These are phyloP conservation scores for Amblyjoppa fuscipennis DNA, from an alignment of 2,888 invertebrate genomes.

Conservation along the genomic window DNA sequence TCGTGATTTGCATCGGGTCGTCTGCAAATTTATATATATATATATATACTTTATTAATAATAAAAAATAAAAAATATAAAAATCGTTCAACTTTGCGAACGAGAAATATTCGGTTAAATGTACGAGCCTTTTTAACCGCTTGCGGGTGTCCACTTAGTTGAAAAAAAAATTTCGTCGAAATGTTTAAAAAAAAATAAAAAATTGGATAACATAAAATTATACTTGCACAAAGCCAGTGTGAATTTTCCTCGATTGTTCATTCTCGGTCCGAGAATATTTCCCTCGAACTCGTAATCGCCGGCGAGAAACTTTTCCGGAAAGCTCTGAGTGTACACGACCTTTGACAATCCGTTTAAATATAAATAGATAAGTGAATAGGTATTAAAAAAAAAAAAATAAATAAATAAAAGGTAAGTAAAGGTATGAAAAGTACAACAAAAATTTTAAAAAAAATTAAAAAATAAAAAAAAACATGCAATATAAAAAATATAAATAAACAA, in stretches of 20 bases:
- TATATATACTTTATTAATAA: conserved; percentile 1
- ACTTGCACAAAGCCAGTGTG: conserved; percentile 90
- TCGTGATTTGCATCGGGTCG: too few species aligned
- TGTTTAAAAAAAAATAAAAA: not conserved
- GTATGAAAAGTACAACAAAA: not conserved
- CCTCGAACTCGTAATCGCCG: conserved; percentile 90
- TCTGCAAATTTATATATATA: too few species aligned
- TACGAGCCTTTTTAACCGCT: too few species aligned
- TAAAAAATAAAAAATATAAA: not conserved
- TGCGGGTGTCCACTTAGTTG: too few species aligned
- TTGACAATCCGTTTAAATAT: conserved; percentile 50
- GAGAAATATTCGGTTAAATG: not conserved
- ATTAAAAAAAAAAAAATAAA: conserved; percentile 7
- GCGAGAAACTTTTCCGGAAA: conserved; percentile 92
- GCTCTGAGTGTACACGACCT: conserved; percentile 91
- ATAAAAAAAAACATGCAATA: too few species aligned
- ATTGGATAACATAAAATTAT: conserved; percentile 1
- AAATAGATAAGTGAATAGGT: not conserved
- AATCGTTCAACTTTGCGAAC: not conserved
- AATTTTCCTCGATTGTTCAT: conserved; percentile 90
- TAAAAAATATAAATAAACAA: too few species aligned
- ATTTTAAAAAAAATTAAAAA: too few species aligned
- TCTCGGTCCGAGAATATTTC: conserved; percentile 88
- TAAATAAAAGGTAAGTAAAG: not conserved
- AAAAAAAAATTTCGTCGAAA: not conserved